A percentile compares a stretch with the other conserved stretches of the same genome.
These are phyloP conservation scores for Tachina lurida DNA, from an alignment of 2,888 invertebrate genomes.

Conservation along the genomic window DNA sequence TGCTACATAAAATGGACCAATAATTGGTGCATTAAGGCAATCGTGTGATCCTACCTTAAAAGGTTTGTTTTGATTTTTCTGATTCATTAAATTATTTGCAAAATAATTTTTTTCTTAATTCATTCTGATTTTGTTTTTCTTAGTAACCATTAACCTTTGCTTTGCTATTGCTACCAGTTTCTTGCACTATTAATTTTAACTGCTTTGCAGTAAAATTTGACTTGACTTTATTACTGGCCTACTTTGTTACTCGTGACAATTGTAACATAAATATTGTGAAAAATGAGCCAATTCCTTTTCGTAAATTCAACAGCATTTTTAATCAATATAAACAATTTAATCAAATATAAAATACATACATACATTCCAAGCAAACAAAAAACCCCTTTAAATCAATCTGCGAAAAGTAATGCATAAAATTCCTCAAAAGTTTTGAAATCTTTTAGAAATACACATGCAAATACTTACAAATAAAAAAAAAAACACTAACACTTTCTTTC, in stretches of 20 bases:
- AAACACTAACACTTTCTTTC: constrained; percentile 1
- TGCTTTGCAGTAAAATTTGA: too few species aligned
- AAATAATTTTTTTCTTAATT: too few species aligned
- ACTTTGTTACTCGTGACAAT: background rate
- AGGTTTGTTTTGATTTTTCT: too few species aligned
- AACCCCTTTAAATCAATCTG: constrained; percentile 36
- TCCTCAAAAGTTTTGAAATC: constrained; percentile 14
- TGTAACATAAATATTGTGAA: background rate
- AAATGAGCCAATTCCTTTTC: constrained; percentile 3
- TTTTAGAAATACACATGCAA: background rate
- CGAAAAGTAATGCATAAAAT: constrained; percentile 41
- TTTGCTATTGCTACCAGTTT: too few species aligned
- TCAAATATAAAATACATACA: background rate
- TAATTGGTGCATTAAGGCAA: too few species aligned
- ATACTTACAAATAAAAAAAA: background rate
- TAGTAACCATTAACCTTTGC: too few species aligned
- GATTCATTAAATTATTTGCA: too few species aligned
- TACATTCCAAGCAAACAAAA: background rate
- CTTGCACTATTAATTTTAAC: too few species aligned
- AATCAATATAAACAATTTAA: constrained; percentile 30
- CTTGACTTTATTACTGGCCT: too few species aligned
- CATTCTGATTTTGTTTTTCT: too few species aligned
- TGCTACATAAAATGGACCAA: too few species aligned
- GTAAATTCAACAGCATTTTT: constrained; percentile 24
- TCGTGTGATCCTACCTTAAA: too few species aligned